Base-by-base conservation (phyloP, 2,888 invertebrate genomes). In the Xestia ashworthii region DNA sequence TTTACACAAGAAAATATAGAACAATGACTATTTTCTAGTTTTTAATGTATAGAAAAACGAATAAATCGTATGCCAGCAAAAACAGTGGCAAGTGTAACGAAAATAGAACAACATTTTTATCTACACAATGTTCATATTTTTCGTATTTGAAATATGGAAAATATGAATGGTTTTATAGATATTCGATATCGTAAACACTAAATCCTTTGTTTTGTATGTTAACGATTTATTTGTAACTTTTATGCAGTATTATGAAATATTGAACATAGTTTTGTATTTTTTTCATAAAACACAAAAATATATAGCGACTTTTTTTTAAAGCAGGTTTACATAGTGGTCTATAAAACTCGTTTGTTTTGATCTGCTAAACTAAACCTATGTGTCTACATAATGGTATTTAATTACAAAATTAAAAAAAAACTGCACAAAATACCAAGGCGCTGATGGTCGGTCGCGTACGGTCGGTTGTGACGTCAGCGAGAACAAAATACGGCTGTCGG, bases 181-280 rank as follows among this genome's bases (percentile, higher is more conserved):
- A 77, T 71, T 50, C 58, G 60, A 69, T 72, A 66, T 44, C 58
- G 78, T 82, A 82, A 82, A 72, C 65, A 72, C 78, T 72, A 69
- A 69, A 82, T 66, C 53, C 50, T 76, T 67, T 62, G 50, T 64
- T 32, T 64, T 58, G 46, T 71, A 50, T 41, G 32, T 25, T 38
- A 38, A 60, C 32, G 44, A 22, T 58, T 62, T 38, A 46, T 55
- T 55, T 71, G 48, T 32, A 50, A 74, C 60, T 68, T 67, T 46
- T 12, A 14, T 41, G 62, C 64, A 44, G 53, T 58, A 16, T 65
- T 60, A 32, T 62, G 25, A 67, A 80, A 80, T 32, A 62, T 41
- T 38, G 14, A 46, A 12, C 6, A 25, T 16, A 44, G 38, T 71
- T 46, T 46, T 46, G 19, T 48, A 41, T 58, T 58, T 65, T 58